Base-by-base conservation (phyloP, 2,113 vertebrate species). In the Corythornis cristatus region DNA sequence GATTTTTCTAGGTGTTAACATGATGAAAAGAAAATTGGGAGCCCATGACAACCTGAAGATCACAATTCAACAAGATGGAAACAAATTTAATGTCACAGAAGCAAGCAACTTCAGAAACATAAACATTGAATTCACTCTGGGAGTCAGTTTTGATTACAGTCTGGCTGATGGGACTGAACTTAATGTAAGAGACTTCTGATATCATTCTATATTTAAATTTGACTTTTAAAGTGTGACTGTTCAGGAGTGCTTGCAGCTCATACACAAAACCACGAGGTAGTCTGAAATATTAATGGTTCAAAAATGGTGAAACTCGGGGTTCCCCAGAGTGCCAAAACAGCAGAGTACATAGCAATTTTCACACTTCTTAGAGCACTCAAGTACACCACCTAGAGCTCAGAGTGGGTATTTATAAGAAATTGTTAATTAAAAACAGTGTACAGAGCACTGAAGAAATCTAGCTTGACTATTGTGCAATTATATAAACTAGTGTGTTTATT, bases 141-240 rank as follows among this genome's bases (percentile, higher is more conserved):
- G 98, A 33, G 97, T 97, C 45, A 50, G 1, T 17, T 99, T 99
- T 86, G 97, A 98, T 4, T 99, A 99, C 94, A 97, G 82, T 48
- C 93, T 99, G 92, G 98, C 99, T 18, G 99, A 99, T 20, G 99
- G 99, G 76, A 99, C 99, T 23, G 98, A 99, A 68, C 70, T 99
- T 81, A 83, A 25, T 2, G 99, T 99, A 97, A 98, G 98, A 86
- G 10, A 51, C 37, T 29, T 54, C 75, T 18, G 9, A 11, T 31
- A 51, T 9, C 31, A 19, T 28, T 86, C 48, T n/a, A 1, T 45
- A 51, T 28, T 71, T n/a, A 40, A 79, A 54, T 77, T 46, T 72
- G 33, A 58, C 40, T 83, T 85, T 56, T 70, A 16, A 81, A 54
- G 48, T n/a, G 33, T 67, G 31, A 54, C 17, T 12, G 43, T 26